Conservation (phyloP, 2,888 invertebrate species). For the Melolontha melolontha region DNA sequence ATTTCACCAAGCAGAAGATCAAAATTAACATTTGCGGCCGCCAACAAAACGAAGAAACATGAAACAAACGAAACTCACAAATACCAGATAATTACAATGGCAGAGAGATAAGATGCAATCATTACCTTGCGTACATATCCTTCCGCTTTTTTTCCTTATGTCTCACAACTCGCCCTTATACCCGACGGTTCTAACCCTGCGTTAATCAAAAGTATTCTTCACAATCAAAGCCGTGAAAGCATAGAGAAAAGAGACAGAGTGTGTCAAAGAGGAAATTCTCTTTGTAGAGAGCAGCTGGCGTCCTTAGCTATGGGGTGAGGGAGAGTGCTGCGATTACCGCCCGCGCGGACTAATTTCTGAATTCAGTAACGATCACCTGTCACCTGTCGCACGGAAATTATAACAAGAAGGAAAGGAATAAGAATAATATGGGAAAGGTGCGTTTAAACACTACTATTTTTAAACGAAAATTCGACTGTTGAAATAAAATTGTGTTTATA, state of each 20-base stretch:
- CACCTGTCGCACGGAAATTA: slow-evolving; percentile 41
- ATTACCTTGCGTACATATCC: slow-evolving; percentile 29
- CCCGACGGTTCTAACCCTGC: slow-evolving; percentile 40
- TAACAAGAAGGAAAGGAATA: slow-evolving; percentile 25
- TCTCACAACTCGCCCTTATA: not conserved
- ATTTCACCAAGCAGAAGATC: too few relatives aligned
- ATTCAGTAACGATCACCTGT: slow-evolving; percentile 43
- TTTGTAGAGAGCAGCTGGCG: slow-evolving; percentile 38
- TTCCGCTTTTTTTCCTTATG: slow-evolving; percentile 28
- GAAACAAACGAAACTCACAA: slow-evolving; percentile 16
- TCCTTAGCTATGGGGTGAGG: slow-evolving; percentile 2
- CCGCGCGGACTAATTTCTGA: slow-evolving; percentile 36
- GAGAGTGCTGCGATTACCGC: slow-evolving; percentile 6
- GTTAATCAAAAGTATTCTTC: slow-evolving; percentile 54
- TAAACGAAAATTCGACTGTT: too few relatives aligned
- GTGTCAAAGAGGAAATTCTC: slow-evolving; percentile 32
- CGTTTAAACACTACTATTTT: not conserved
- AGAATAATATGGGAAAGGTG: slow-evolving; percentile 12
- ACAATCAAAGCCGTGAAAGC: slow-evolving; percentile 47
- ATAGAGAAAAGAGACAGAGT: slow-evolving; percentile 17
- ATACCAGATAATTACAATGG: slow-evolving; percentile 28
- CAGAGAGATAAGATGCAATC: slow-evolving; percentile 45
- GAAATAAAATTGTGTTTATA: too few relatives aligned
- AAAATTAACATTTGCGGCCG: slow-evolving; percentile 17
- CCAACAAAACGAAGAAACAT: slow-evolving; percentile 10